These are phyloP conservation scores for Drosophila teissieri DNA, from an alignment of 1,140 invertebrate species.

Conservation along the genomic window DNA sequence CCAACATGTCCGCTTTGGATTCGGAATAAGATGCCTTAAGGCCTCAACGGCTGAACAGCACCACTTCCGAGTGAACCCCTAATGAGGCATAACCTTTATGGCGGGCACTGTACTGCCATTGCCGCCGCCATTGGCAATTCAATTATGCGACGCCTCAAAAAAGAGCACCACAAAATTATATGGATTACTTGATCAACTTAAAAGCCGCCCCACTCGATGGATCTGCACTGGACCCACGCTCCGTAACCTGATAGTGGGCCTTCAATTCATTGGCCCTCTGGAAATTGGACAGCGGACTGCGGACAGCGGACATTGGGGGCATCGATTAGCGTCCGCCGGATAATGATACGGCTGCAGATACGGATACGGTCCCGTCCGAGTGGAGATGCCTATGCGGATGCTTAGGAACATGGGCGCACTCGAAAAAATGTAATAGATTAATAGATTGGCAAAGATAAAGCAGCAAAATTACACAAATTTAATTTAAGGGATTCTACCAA, in stretches of 20 bases:
- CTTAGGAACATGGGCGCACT: neutral
- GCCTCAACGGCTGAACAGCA: constrained; percentile 6
- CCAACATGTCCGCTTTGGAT: constrained; percentile 6
- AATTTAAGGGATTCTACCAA: no score
- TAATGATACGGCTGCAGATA: constrained; percentile 23
- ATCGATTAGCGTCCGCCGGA: constrained; percentile 58
- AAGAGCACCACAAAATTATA: constrained; percentile 36
- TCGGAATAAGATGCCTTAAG: neutral
- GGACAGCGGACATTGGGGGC: neutral
- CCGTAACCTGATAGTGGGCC: constrained; percentile 48
- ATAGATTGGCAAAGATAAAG: neutral
- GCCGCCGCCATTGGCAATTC: constrained; percentile 31
- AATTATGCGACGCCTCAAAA: constrained; percentile 39
- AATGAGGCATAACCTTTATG: constrained; percentile 47
- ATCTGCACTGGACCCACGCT: constrained; percentile 2
- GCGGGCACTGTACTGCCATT: constrained; percentile 19
- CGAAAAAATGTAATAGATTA: neutral
- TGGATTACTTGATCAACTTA: constrained; percentile 37
- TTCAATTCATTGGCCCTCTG: constrained; percentile 4
- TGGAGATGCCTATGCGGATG: constrained; percentile 1
- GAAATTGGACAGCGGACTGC: constrained; percentile 8
- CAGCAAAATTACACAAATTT: neutral
- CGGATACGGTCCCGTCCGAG: constrained; percentile 11
- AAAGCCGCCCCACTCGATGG: constrained; percentile 22
- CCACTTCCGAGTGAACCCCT: constrained; percentile 14